These are phyloP conservation scores for Erinaceus europaeus DNA, from an alignment of 2,113 vertebrate species.

Conservation along the genomic window DNA sequence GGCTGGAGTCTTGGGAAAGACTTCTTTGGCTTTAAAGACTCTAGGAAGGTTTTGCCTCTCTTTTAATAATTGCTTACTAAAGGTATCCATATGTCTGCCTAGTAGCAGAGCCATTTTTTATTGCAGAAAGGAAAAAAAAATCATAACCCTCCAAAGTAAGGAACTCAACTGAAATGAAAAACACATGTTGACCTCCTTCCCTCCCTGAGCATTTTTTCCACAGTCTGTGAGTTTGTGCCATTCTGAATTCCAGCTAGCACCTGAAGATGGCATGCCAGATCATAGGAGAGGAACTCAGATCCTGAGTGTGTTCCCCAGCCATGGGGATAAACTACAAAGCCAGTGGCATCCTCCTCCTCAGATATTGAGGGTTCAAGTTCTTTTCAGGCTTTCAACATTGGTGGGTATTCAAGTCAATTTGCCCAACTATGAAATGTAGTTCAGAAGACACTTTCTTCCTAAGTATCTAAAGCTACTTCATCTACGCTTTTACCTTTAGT, in stretches of 20 bases:
- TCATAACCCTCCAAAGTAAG: conserved; percentile 30
- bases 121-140: conserved; percentile 21
- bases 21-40: not conserved
- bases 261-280: conserved; percentile 4
- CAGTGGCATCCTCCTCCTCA: not conserved
- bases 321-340: not conserved
- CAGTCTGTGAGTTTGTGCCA: not conserved
- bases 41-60: not conserved
- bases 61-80: conserved; percentile 50
- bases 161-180: conserved; percentile 42
- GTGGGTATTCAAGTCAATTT: not conserved
- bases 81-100: conserved; percentile 17
- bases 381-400: conserved; percentile 40
- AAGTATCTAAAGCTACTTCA: not conserved
- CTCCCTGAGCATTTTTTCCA: not conserved
- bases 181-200: conserved; percentile 24
- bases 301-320: not conserved
- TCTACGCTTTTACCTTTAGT: not conserved
- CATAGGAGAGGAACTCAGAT: not conserved
- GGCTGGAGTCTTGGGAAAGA: not conserved
- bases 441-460: not conserved
- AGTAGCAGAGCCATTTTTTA: conserved; percentile 35
- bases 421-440: not conserved
- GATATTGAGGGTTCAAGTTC: not conserved
- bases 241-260: conserved; percentile 34